Evolutionary conservation across 2,113 vertebrate genomes (phyloP).

Genomic region (Thalassarche chlororhynchos): DNA sequence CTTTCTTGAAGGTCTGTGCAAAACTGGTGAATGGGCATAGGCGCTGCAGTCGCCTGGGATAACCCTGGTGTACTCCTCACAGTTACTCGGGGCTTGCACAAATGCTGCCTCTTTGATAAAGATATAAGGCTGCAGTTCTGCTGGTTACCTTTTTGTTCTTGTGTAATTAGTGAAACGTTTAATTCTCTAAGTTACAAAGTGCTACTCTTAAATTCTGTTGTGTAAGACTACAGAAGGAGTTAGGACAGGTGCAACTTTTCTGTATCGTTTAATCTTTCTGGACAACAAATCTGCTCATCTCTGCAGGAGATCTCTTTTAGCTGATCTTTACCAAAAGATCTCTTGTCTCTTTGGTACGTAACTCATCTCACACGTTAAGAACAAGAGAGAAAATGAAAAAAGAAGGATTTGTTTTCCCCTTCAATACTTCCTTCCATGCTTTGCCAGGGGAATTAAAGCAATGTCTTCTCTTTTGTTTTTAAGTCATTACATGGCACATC

Average conservation of each 20-base stretch:
- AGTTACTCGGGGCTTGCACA: too few species aligned
- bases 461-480: not conserved
- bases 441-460: not conserved
- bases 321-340: not conserved
- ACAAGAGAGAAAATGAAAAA: not conserved
- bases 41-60: not conserved
- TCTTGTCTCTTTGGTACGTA: not conserved
- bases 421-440: fast-evolving
- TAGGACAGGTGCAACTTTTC: not conserved
- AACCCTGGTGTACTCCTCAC: not conserved
- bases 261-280: not conserved
- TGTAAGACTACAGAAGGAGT: not conserved
- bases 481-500: not conserved
- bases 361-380: not conserved
- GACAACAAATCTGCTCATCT: fast-evolving
- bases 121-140: not conserved
- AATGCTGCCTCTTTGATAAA: not conserved
- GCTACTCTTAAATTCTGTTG: not conserved
- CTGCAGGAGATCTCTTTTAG: not conserved
- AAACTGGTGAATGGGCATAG: not conserved
- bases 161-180: not conserved
- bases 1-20: not conserved
- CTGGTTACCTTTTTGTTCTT: not conserved
- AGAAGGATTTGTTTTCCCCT: not conserved
- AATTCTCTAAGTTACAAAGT: not conserved